These are phyloP conservation scores for Leptoclinus maculatus DNA, from an alignment of 2,797 vertebrate genomes.

Conservation along the genomic window DNA sequence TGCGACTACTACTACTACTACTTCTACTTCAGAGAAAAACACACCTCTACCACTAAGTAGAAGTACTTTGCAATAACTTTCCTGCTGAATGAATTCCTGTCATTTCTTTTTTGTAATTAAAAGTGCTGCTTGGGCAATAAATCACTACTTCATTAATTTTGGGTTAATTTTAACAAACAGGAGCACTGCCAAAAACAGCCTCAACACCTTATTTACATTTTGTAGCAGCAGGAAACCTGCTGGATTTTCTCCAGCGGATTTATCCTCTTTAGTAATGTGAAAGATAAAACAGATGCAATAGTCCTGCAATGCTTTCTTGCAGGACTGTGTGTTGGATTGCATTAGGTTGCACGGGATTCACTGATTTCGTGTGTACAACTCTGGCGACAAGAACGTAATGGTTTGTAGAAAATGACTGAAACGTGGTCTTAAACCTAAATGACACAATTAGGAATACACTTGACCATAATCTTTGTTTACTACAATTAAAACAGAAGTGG, in stretches of 20 bases:
- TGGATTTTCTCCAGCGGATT: slow-evolving; percentile 33
- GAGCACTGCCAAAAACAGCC: slow-evolving; percentile 37
- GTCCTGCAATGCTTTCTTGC: slow-evolving; percentile 23
- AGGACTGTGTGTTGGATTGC: slow-evolving; percentile 16
- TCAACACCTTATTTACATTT: slow-evolving; percentile 50
- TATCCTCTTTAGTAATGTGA: slow-evolving; percentile 30
- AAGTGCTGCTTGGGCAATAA: slow-evolving; percentile 41
- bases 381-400: background rate
- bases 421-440: background rate
- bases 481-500: background rate
- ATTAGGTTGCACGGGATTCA: slow-evolving; percentile 17
- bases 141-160: slow-evolving; percentile 48
- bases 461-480: background rate
- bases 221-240: slow-evolving; percentile 30
- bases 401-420: background rate
- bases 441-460: background rate
- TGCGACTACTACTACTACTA: too few species aligned
- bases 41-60: background rate
- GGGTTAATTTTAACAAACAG: slow-evolving; percentile 49
- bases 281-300: slow-evolving; percentile 43
- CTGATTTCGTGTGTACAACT: background rate
- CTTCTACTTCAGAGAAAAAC: slow-evolving; percentile 10
- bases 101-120: slow-evolving; percentile 51
- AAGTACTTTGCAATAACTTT: slow-evolving; percentile 10
- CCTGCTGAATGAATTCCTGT: slow-evolving; percentile 31